A percentile compares a stretch with the other conserved stretches of the same genome.
Conservation (phyloP, 2,888 invertebrate genomes). For the Physocephala rufipes region DNA sequence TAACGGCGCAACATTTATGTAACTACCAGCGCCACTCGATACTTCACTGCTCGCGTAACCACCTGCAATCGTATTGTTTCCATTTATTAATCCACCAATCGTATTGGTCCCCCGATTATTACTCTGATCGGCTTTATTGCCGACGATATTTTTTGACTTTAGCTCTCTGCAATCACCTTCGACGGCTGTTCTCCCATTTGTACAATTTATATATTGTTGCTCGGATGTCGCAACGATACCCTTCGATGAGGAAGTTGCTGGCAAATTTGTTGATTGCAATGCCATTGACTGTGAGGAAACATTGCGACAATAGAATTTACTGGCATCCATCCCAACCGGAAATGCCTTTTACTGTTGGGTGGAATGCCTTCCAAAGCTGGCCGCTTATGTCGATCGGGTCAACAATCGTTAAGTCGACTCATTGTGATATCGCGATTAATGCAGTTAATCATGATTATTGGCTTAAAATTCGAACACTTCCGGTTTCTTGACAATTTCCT, state of each 20-base stretch:
- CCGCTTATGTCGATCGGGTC: conserved; percentile 15
- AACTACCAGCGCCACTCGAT: conserved; percentile 54
- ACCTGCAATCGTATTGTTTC: conserved; percentile 44
- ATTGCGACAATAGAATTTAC: conserved; percentile 60
- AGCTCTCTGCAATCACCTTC: conserved; percentile 49
- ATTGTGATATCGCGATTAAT: not conserved
- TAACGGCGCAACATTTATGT: conserved; percentile 64
- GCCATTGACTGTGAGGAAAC: conserved; percentile 49
- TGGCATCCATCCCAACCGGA: conserved; percentile 55
- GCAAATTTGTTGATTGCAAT: conserved; percentile 51
- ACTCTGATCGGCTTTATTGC: conserved; percentile 51
- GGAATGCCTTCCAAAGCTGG: conserved; percentile 6
- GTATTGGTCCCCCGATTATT: conserved; percentile 45
- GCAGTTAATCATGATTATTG: too few relatives aligned
- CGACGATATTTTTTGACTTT: conserved; percentile 44
- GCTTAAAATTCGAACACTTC: not conserved
- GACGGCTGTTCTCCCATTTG: conserved; percentile 44
- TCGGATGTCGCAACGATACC: conserved; percentile 33
- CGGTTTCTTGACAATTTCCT: too few relatives aligned
- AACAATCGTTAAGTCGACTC: conserved; percentile 16
- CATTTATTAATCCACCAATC: conserved; percentile 40
- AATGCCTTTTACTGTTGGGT: not conserved
- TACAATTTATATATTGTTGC: conserved; percentile 51
- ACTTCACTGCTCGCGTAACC: conserved; percentile 48
- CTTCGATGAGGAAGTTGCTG: conserved; percentile 51